phyloP scores from a whole-genome alignment of 2,113 vertebrate genomes.

The Azemiops feae region DNA sequence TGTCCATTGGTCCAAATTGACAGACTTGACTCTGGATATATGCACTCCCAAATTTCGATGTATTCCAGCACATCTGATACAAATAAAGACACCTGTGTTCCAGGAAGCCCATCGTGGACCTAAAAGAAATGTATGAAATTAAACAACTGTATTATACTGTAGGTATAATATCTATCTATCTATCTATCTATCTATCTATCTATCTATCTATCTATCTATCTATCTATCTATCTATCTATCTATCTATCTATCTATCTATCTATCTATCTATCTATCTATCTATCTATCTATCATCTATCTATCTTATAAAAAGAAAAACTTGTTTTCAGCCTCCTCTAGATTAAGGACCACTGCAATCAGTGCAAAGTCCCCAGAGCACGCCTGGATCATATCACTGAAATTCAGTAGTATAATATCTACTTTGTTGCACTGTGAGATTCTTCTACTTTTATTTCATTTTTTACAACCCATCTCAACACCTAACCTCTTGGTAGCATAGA shows the following conservation, averaged over 20 bases:
- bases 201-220: background rate
- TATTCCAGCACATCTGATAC: slow-evolving; percentile 97
- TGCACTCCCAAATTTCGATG: slow-evolving; percentile 98
- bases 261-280: too few species aligned
- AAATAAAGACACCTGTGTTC: slow-evolving; percentile 99
- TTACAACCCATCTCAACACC: background rate
- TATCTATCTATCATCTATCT: too few species aligned
- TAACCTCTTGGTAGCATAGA: background rate
- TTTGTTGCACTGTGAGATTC: background rate
- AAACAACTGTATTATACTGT: background rate
- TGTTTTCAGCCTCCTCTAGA: background rate
- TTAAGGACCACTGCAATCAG: background rate
- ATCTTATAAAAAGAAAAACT: background rate
- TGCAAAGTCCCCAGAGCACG: background rate
- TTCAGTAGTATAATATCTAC: background rate
- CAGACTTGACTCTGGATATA: slow-evolving; percentile 98
- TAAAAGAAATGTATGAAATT: slow-evolving; percentile 53
- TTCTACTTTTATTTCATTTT: background rate
- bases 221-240: too few species aligned
- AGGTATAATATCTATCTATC: background rate
- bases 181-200: background rate
- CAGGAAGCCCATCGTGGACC: slow-evolving; percentile 98
- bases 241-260: too few species aligned
- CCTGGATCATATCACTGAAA: background rate
- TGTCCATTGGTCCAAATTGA: slow-evolving; percentile 98